A percentile compares a stretch with the other conserved stretches of the same genome.
Evolutionary conservation across 1,140 invertebrate species (phyloP).

Genomic region (Chymomyza costata): DNA sequence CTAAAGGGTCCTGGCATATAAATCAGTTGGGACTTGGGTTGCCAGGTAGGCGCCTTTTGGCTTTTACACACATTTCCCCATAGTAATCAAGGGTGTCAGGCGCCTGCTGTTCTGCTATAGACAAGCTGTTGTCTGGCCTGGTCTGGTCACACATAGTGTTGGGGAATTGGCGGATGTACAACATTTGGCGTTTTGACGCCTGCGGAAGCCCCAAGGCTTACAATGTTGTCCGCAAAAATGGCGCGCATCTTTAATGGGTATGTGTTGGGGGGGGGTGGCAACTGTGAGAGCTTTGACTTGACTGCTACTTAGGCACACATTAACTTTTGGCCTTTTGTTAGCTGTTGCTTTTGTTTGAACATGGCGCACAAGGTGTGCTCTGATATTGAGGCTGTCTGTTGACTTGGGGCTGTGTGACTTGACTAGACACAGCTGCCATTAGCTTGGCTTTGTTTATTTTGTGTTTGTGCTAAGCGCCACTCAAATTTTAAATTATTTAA

Average conservation of each 20-base stretch:
- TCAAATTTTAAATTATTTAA: slow-evolving; percentile 65
- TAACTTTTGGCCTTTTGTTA: slow-evolving; percentile 70
- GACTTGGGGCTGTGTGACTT: slow-evolving; percentile 45
- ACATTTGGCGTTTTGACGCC: slow-evolving; percentile 13
- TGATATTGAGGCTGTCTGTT: slow-evolving; percentile 10
- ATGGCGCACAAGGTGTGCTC: neutral
- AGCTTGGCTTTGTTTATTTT: slow-evolving; percentile 36
- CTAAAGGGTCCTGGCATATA: no score
- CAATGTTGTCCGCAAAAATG: slow-evolving; percentile 29
- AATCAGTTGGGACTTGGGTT: no score
- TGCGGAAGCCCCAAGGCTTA: slow-evolving; percentile 17
- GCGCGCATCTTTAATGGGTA: slow-evolving; percentile 49
- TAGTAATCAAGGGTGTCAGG: slow-evolving; percentile 55
- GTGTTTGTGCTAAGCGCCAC: neutral
- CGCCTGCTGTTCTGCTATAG: no score
- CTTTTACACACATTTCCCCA: slow-evolving; percentile 70
- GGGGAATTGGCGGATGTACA: slow-evolving; percentile 51
- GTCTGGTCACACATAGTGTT: no score
- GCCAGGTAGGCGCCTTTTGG: slow-evolving; percentile 56
- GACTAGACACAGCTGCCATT: slow-evolving; percentile 65
- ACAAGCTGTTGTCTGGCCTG: neutral
- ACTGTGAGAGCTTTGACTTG: no score
- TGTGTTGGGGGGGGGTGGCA: slow-evolving; percentile 15
- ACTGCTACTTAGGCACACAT: slow-evolving; percentile 63
- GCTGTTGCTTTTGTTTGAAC: slow-evolving; percentile 52